Base-by-base conservation (phyloP, 2,113 vertebrate species). In the Sula dactylatra region DNA sequence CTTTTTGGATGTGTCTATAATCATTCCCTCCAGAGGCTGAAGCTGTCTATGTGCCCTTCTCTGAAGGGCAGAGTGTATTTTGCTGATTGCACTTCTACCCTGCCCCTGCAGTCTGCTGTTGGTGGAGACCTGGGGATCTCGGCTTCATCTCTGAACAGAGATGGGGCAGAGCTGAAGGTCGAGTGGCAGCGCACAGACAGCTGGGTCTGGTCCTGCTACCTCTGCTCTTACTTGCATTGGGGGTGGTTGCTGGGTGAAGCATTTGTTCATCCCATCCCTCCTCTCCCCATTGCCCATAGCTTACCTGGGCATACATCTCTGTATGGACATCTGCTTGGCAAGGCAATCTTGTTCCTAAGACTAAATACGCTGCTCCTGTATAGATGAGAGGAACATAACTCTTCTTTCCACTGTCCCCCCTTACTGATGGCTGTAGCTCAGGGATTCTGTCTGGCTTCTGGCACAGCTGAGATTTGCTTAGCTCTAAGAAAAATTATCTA, bases 1-100 rank as follows among this genome's bases (percentile, higher is more conserved):
- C 65, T 86, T 81, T 95, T 83, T 88, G 82, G 67, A 95, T 74
- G 67, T 83, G 67, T 74, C 90, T 81, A 55, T 67, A 67, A 62
- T 47, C 2, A 0, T 94, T 93, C 56, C 76, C 79, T 86, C 38
- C 1, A 0, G 72, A 90, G 86, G 55, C 50, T 47, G 36, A 92
- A 90, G 90, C 72, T 81, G 78, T 83, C 44, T 65, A 0, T 59
- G 61, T 70, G 62, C 82, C 78, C 67, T 47, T 49, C 70, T 87
- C 36, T 0, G 0, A 83, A 93, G 52, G 44, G 20, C 58, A 44
- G 4, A 0, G 0, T 22, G 18, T 65, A 34, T 77, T 91, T 80
- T 95, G 66, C 54, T 72, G 78, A 38, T 40, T 65, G 56, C 74
- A 32, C 26, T 87, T 89, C 64, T 61, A 19, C 66, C 70, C 50